phyloP scores from a whole-genome alignment of 2,888 invertebrate species.

The Drosophila formosana region DNA sequence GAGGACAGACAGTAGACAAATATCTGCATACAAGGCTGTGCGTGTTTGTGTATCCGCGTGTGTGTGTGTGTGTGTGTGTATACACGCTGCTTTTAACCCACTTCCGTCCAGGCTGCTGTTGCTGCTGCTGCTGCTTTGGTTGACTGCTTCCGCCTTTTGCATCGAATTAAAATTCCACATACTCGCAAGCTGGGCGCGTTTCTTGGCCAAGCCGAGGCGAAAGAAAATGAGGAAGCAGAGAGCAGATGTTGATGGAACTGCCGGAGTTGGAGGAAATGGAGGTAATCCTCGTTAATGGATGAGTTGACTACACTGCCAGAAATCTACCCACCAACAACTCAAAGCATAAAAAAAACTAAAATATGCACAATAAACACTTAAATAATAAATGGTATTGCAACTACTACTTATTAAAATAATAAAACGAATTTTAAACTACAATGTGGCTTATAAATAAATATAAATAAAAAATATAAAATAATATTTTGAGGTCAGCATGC shows the following conservation, averaged over 20 bases:
- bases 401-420: too few species aligned
- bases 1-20: constrained; percentile 41
- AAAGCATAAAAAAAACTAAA: neutral
- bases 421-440: too few species aligned
- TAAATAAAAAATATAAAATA: too few species aligned
- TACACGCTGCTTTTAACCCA: constrained; percentile 69
- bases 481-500: too few species aligned
- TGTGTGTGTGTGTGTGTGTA: constrained; percentile 36
- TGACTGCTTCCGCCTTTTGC: constrained; percentile 59
- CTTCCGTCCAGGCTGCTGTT: constrained; percentile 54
- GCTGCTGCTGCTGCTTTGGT: constrained; percentile 41
- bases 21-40: constrained; percentile 39
- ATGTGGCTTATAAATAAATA: too few species aligned
- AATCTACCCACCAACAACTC: neutral
- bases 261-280: constrained; percentile 16
- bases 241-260: constrained; percentile 20
- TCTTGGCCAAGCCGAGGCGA: constrained; percentile 48
- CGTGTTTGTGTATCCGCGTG: constrained; percentile 23
- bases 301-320: constrained; percentile 40
- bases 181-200: constrained; percentile 34
- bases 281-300: constrained; percentile 73
- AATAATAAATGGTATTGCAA: too few species aligned
- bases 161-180: constrained; percentile 74
- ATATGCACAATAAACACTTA: neutral
- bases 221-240: constrained; percentile 30